phyloP scores from a whole-genome alignment of 1,140 invertebrate genomes.

The Cyclina sinensis region DNA sequence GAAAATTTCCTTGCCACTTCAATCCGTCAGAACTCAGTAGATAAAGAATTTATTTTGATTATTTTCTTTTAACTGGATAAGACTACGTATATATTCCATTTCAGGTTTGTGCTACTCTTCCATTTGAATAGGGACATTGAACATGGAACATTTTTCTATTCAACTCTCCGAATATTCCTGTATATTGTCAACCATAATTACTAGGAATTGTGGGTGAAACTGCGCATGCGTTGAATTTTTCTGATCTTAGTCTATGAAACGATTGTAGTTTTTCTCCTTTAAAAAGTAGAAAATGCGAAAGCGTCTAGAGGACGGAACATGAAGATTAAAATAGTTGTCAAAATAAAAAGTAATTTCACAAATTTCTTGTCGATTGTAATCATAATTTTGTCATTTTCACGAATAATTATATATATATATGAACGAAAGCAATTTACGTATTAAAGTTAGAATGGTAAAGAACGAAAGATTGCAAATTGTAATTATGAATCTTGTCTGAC shows the following conservation, averaged over 20 bases:
- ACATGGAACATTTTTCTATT: not conserved
- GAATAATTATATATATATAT: no score
- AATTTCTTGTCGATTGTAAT: no score
- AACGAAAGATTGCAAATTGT: no score
- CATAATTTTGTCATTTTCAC: no score
- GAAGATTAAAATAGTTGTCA: not conserved
- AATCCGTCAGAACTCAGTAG: not conserved
- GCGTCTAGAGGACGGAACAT: not conserved
- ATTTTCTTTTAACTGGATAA: no score
- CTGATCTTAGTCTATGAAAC: not conserved
- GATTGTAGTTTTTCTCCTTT: not conserved
- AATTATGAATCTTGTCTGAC: no score
- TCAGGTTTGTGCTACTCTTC: not conserved
- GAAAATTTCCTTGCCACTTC: not conserved
- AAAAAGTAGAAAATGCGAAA: not conserved
- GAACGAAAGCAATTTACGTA: no score
- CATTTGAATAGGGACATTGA: not conserved
- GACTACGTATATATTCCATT: constrained; percentile 20
- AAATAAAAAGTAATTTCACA: not conserved
- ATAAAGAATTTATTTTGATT: no score
- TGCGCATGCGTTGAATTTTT: constrained; percentile 31
- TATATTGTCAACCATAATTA: constrained; percentile 42
- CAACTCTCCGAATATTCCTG: constrained; percentile 15
- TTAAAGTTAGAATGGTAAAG: no score
- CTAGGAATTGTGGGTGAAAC: constrained; percentile 11